A percentile compares a stretch with the other conserved stretches of the same genome.
These are phyloP conservation scores for Campylorhamphus procurvoides DNA, from an alignment of 2,113 vertebrate genomes.

Conservation along the genomic window DNA sequence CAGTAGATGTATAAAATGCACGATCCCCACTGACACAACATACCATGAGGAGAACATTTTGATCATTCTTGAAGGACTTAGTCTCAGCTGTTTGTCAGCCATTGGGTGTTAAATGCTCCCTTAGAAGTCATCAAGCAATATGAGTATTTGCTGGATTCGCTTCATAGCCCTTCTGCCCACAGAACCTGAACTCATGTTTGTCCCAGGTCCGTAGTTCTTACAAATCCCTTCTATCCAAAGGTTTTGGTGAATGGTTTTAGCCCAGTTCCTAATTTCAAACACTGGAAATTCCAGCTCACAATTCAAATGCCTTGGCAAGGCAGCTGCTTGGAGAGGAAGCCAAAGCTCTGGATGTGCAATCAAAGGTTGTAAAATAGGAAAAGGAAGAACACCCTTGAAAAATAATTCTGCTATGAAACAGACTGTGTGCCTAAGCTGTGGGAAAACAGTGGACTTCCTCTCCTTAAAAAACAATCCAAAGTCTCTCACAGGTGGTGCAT, in stretches of 20 bases:
- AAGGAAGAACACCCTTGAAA: constrained; percentile 55
- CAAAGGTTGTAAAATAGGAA: constrained; percentile 50
- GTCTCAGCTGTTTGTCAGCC: background rate
- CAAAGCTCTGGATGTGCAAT: constrained; percentile 49
- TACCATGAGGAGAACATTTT: background rate
- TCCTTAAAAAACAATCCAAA: background rate
- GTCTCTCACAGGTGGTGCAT: background rate
- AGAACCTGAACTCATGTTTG: background rate
- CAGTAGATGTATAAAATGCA: background rate
- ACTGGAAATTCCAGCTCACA: constrained; percentile 60
- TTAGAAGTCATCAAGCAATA: background rate
- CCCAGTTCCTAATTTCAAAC: constrained; percentile 33
- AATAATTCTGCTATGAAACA: constrained; percentile 16
- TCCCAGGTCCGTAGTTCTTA: background rate
- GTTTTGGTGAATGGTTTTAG: constrained; percentile 14
- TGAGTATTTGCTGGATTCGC: background rate
- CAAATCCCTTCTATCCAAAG: background rate
- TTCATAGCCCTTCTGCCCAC: background rate
- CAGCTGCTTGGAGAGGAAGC: constrained; percentile 47
- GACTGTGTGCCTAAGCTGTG: background rate
- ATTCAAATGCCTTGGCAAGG: constrained; percentile 38
- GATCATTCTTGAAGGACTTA: background rate
- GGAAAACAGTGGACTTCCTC: constrained; percentile 15
- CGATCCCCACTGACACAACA: background rate
- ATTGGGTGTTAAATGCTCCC: background rate